A percentile compares a stretch with the other conserved stretches of the same genome.
These are phyloP conservation scores for Rhingia rostrata DNA, from an alignment of 2,888 invertebrate genomes.

Conservation along the genomic window DNA sequence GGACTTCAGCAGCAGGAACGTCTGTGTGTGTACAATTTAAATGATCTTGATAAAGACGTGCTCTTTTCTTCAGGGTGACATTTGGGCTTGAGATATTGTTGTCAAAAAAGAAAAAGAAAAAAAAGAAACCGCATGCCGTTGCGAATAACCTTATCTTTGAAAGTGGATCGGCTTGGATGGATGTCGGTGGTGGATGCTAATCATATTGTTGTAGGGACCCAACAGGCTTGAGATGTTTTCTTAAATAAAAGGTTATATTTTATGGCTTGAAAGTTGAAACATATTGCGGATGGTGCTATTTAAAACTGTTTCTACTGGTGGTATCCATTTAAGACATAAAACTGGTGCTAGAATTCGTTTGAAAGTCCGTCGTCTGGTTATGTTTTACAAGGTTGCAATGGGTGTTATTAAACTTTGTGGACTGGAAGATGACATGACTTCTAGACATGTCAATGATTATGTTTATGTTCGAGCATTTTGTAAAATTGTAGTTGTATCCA, in stretches of 20 bases:
- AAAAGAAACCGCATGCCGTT: background rate
- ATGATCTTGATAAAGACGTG: conserved; percentile 41
- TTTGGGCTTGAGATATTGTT: conserved; percentile 13
- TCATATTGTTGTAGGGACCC: background rate
- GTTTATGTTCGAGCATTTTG: too few species aligned
- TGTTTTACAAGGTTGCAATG: too few species aligned
- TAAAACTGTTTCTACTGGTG: too few species aligned
- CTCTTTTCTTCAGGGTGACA: conserved; percentile 13
- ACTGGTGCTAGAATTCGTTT: too few species aligned
- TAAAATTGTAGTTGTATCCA: too few species aligned
- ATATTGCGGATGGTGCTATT: background rate
- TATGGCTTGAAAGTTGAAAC: background rate
- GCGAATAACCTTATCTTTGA: conserved; percentile 26
- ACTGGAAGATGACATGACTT: too few species aligned
- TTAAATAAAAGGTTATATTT: background rate
- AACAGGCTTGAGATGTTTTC: background rate
- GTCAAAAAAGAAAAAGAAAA: background rate
- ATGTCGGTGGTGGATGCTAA: background rate
- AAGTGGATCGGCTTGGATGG: conserved; percentile 32
- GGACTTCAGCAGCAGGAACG: background rate
- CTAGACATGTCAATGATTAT: too few species aligned
- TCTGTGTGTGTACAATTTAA: conserved; percentile 7
- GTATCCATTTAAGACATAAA: too few species aligned
- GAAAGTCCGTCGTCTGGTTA: too few species aligned
- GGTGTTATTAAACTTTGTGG: too few species aligned